Conservation (phyloP, 2,888 invertebrate genomes). For the Galerucella nymphaeae region DNA sequence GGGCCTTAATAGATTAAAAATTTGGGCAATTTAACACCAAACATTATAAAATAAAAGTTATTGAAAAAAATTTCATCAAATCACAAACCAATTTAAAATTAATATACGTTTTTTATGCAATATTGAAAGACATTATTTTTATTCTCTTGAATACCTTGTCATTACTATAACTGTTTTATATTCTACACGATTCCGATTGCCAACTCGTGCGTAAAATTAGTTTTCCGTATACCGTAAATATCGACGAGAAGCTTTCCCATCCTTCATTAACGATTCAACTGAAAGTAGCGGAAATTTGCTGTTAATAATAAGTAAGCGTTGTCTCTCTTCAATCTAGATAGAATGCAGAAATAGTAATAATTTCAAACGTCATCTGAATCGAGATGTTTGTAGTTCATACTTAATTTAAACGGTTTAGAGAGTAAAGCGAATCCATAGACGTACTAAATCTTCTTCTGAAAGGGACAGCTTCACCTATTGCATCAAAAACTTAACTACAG, state of each 20-base stretch:
- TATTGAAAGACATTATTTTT: no score
- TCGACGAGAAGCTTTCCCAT: not conserved
- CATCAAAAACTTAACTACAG: no score
- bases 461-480: no score
- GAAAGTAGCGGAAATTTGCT: constrained; percentile 1
- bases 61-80: not conserved
- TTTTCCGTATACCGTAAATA: constrained; percentile 3
- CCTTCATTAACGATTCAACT: not conserved
- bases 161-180: constrained; percentile 6
- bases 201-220: not conserved
- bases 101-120: not conserved
- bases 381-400: no score
- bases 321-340: not conserved
- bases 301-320: not conserved
- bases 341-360: not conserved
- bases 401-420: no score
- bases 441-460: no score
- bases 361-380: not conserved
- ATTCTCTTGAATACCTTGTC: not conserved
- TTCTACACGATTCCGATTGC: not conserved
- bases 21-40: no score
- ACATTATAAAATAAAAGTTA: no score
- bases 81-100: not conserved
- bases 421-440: no score
- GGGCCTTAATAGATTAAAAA: no score